Evolutionary conservation across 2,888 invertebrate species (phyloP), one percentile per base, ranked within the genome.

Genomic region (Urechis unicinctus): DNA sequence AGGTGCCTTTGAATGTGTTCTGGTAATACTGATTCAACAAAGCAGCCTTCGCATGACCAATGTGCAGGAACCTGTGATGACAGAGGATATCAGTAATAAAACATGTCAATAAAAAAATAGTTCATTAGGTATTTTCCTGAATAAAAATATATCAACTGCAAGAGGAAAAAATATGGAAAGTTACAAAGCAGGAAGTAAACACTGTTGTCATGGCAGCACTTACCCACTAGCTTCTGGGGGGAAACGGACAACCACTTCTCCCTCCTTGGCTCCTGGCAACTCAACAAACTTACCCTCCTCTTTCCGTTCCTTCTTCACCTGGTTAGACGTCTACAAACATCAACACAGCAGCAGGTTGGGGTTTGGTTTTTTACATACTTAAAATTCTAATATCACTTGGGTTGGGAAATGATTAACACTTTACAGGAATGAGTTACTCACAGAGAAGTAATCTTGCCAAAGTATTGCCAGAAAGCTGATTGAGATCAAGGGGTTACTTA

Each of bases 201-300:
- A 36, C 9, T 17, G 36, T 17, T n/a, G n/a, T n/a, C n/a, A n/a
- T n/a, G 9, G 9, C 17, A 48, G 13, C 6, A 67, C 75, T 63
- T 78, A 92, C 83, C 95, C 98, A 66, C 96, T 96, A 36, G 98
- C 98, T 82, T 99, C 98, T 42, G 98, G 98, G n/a, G 98, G 98
- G 77, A 99, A 99, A 60, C 98, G 83, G 0, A 98, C 97, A 29
- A 98, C 85, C 52, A 99, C 96, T 80, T 98, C 91, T 29, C 97
- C 97, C 85, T 89, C 89, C 80, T 95, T 92, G 30, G 97, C 98
- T 53, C 91, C 91, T 0, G 95, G 95, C 52, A 99, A 82, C 43
- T 97, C 96, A 52, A 96, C 85, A 78, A 96, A 98, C 81, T 96
- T 98, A 31, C 97, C 97, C 73, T 94, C 92, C 68, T 92, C 91